Base-by-base conservation (phyloP, 2,888 invertebrate genomes). In the Apomyelois bistriatella region DNA sequence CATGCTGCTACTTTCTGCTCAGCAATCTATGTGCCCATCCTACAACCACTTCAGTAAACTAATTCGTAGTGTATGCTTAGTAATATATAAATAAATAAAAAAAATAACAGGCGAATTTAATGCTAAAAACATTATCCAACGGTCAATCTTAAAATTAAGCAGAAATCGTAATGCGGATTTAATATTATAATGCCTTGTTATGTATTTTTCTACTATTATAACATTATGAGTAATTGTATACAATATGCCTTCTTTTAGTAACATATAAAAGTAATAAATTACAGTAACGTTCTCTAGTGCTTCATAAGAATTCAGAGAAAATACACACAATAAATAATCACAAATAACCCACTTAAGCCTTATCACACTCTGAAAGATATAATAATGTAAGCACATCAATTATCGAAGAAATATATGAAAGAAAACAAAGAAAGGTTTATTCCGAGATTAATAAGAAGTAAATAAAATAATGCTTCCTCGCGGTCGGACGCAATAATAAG, bases 391-490 rank as follows among this genome's bases (percentile, higher is more conserved):
- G 52, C 55, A 58, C 57, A 55, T 62, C 58, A 60, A 62, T 66
- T 64, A 66, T 60, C 55, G 60, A 57, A 42, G 54, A 56, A 56
- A 60, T 62, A 59, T 54, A 58, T 47, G 53, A 59, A 65, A 69
- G 62, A 62, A 64, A 67, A 69, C 61, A 61, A 59, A 59, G 57
- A 57, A 55, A 53, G 60, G 59, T 68, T 69, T 66, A 64, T 64
- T 67, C 59, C 59, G 62, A 65, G 66, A 69, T 69, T 72, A 75
- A 68, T 69, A 71, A 62, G 64, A 66, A 72, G 68, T 72, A 73
- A 71, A 70, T 74, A 72, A 73, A 72, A 64, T 69, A 70, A 69
- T 66, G 61, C 70, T 68, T 67, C 64, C 66, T 69, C 55, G 61
- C 57, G 66, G 68, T 62, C 66, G 64, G 59, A 52, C 56, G 64